Conservation (phyloP, 2,797 vertebrate species). For the Smutsia gigantea region DNA sequence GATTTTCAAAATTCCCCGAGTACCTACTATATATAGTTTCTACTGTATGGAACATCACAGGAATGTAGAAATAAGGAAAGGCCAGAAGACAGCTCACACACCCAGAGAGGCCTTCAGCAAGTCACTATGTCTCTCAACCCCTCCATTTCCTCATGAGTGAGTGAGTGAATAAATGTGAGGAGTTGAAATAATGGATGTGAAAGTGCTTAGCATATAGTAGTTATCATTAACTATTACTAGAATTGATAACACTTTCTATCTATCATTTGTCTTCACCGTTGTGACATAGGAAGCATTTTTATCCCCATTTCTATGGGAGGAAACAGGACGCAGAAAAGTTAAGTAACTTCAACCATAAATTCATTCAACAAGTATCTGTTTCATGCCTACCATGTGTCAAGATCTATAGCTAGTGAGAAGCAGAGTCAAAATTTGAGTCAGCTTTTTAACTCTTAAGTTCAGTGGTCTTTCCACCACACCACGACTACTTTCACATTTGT, state of each 20-base stretch:
- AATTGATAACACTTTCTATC: neutral
- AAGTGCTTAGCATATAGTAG: neutral
- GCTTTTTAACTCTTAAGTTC: neutral
- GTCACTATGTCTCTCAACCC: neutral
- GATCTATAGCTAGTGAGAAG: neutral
- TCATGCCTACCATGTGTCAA: neutral
- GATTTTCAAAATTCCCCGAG: constrained; percentile 14
- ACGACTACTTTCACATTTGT: neutral
- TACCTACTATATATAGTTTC: neutral
- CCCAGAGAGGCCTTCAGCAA: neutral
- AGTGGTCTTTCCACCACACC: neutral
- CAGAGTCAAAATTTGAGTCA: neutral
- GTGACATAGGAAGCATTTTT: neutral
- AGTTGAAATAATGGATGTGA: neutral
- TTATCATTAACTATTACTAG: neutral
- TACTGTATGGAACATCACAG: neutral
- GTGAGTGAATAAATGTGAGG: neutral
- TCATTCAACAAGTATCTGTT: neutral
- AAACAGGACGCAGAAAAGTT: constrained; percentile 17
- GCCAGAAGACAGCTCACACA: neutral
- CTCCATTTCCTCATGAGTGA: neutral
- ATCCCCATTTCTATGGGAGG: neutral
- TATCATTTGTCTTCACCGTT: neutral
- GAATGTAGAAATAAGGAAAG: neutral
- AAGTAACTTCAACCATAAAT: neutral